Conservation (phyloP, 2,113 vertebrate species). For the Fulmarus glacialis region DNA sequence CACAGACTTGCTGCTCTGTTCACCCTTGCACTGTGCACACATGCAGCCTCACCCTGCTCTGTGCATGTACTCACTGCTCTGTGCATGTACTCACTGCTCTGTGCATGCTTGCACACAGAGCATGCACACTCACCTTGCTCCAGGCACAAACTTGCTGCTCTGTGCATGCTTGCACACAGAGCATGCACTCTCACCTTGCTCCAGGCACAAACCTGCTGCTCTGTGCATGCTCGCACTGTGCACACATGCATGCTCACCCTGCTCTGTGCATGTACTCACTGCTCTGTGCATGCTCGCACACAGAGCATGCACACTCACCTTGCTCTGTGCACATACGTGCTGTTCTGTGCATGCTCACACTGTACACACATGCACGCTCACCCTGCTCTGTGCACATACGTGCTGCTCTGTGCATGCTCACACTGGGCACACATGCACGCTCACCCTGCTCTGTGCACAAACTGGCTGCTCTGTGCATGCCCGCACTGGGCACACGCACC, state of each 20-base stretch:
- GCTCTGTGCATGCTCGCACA: not conserved
- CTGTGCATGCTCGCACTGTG: not conserved
- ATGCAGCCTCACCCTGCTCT: no score
- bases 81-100: no score
- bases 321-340: not conserved
- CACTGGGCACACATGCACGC: no score
- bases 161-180: rapidly evolving
- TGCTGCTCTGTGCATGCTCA: no score
- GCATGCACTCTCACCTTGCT: not conserved
- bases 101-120: not conserved
- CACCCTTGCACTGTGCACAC: no score
- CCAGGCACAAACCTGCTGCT: not conserved
- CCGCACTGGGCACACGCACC: not conserved
- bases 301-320: no score
- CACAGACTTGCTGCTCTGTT: not conserved
- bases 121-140: no score
- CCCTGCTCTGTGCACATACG: not conserved
- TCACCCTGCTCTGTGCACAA: no score
- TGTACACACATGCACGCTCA: not conserved
- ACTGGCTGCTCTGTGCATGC: no score
- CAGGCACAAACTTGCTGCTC: rapidly evolving
- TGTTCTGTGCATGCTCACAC: no score
- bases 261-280: not conserved
- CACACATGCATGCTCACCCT: no score
- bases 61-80: not conserved